These are phyloP conservation scores for Lepilemur ruficaudatus DNA, from an alignment of 2,797 vertebrate species.

Conservation along the genomic window DNA sequence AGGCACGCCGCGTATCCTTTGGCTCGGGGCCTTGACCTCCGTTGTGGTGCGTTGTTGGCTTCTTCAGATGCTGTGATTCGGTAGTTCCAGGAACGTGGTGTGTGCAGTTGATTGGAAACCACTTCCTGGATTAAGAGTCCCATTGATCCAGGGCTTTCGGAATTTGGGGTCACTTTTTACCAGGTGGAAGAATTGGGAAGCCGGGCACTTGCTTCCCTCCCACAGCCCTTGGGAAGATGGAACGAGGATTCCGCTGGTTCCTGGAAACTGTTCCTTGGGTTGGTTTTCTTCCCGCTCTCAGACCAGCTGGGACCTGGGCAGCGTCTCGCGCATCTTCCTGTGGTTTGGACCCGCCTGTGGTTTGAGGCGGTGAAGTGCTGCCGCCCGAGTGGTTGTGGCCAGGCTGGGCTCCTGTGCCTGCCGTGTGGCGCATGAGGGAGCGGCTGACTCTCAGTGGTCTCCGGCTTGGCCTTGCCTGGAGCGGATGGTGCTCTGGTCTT, in stretches of 20 bases:
- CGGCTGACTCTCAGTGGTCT: rapidly evolving
- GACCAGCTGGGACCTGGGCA: not conserved
- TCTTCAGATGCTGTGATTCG: not conserved
- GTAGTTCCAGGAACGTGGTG: not conserved
- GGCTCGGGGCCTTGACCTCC: rapidly evolving
- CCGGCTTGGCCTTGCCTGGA: not conserved
- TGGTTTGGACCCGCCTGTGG: not conserved
- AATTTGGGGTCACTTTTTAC: too few relatives aligned
- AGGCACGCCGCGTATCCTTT: slow-evolving; percentile 98
- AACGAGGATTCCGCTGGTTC: not conserved
- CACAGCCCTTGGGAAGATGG: not conserved
- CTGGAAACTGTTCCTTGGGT: not conserved
- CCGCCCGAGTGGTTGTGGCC: not conserved
- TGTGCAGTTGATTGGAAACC: too few relatives aligned
- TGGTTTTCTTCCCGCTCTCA: not conserved
- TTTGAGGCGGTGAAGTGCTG: not conserved
- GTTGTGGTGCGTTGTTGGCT: not conserved
- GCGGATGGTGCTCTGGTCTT: not conserved
- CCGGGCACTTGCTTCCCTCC: not conserved
- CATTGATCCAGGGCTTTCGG: not conserved
- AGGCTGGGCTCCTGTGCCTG: not conserved
- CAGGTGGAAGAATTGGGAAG: rapidly evolving
- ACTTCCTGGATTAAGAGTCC: not conserved
- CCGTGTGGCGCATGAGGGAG: not conserved
- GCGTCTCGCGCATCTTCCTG: not conserved